A percentile compares a stretch with the other conserved stretches of the same genome.
Conservation (phyloP, 2,888 invertebrate species). For the Pachymerium ferrugineum region DNA sequence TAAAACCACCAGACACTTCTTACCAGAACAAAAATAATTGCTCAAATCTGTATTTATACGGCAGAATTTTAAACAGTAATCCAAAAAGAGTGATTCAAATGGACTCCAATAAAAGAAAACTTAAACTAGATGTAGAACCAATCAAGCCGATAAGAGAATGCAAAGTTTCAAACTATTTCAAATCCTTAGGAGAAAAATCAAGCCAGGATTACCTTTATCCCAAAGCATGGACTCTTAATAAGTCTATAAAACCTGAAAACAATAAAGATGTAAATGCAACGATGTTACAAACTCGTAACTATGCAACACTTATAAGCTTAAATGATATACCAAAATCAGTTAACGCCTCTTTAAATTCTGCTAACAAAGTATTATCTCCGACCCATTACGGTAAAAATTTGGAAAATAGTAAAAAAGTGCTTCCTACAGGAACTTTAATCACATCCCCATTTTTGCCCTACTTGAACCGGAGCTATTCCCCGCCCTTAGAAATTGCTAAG, state of each 20-base stretch:
- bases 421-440: background rate
- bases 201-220: background rate
- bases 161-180: background rate
- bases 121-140: background rate
- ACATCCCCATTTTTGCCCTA: background rate
- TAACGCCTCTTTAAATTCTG: background rate
- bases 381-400: background rate
- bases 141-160: background rate
- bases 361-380: background rate
- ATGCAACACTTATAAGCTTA: too few relatives aligned
- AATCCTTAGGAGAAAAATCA: background rate
- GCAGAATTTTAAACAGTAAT: background rate
- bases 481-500: too few relatives aligned
- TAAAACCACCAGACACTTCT: too few relatives aligned
- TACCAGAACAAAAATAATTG: too few relatives aligned
- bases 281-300: too few relatives aligned
- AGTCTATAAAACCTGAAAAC: background rate
- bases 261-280: background rate
- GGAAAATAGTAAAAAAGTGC: background rate
- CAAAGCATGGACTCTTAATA: background rate
- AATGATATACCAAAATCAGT: too few relatives aligned
- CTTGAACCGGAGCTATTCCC: background rate
- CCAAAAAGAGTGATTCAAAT: background rate
- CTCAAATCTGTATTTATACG: background rate
- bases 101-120: background rate